Evolutionary conservation across 2,113 vertebrate species (phyloP).

Genomic region (Proterorhinus semilunaris): DNA sequence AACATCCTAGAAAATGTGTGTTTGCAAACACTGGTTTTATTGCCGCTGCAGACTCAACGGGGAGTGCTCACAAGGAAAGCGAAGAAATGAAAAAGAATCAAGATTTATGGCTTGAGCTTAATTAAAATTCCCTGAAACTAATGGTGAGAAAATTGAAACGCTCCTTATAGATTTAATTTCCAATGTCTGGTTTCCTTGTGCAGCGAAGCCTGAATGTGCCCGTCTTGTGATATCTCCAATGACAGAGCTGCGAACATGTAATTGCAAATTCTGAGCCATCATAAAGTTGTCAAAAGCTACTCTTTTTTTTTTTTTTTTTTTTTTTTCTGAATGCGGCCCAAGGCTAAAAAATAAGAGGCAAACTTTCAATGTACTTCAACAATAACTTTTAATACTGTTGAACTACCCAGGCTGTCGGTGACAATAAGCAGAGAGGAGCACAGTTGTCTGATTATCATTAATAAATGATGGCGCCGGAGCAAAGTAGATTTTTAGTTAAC

Average conservation of each 20-base stretch:
- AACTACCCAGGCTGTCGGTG: constrained; percentile 2
- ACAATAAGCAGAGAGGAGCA: constrained; percentile 10
- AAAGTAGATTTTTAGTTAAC: background rate
- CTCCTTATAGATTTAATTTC: constrained; percentile 60
- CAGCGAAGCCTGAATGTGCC: constrained; percentile 51
- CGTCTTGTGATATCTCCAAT: constrained; percentile 49
- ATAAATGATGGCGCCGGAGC: constrained; percentile 15
- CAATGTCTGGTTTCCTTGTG: constrained; percentile 34
- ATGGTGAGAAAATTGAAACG: constrained; percentile 70
- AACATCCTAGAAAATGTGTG: constrained; percentile 35
- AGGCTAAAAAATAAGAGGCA: background rate
- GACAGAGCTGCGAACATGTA: constrained; percentile 48
- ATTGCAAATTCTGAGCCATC: constrained; percentile 48
- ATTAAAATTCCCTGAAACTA: constrained; percentile 68
- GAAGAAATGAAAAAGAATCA: constrained; percentile 54
- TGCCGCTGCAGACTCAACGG: constrained; percentile 30
- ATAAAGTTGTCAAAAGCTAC: constrained; percentile 24
- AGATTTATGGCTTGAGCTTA: constrained; percentile 71
- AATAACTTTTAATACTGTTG: constrained; percentile 10
- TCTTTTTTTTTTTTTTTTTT: background rate
- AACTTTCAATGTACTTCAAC: background rate
- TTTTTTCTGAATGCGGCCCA: background rate
- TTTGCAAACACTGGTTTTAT: constrained; percentile 44
- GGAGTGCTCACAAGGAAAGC: constrained; percentile 41
- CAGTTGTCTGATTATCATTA: constrained; percentile 26